Base-by-base conservation (phyloP, 2,113 vertebrate species). In the Rhodinocichla rosea region DNA sequence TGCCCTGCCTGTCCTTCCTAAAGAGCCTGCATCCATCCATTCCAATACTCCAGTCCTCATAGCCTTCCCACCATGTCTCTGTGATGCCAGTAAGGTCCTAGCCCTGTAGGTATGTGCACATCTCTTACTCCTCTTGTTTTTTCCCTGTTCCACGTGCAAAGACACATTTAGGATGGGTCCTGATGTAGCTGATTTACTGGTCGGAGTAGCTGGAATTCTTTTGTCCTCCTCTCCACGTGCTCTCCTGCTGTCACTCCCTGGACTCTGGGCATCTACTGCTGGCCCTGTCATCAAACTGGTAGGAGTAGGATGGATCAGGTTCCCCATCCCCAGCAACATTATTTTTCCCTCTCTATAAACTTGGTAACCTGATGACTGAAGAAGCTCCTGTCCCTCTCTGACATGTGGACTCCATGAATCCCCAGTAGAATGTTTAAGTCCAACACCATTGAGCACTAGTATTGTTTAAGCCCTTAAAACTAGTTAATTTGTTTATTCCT, bases 301-400 rank as follows among this genome's bases (percentile, higher is more conserved):
- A 63, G 24, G 49, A 57, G 10, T 11, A 42, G 24, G 24, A 27
- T 44, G 37, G 50, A 44, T 11, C 0, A 0, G 10, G 33, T 64
- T 76, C 12, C 17, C 21, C 28, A 40, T 3, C 2, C 7, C 12
- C 7, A 27, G 28, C 3, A 70, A 39, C 28, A 40, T 45, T 15
- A 20, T 15, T 59, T 57, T 83, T 13, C 22, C 40, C 6, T 50
- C 37, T 70, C 45, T 49, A 70, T 56, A 33, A 35, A 3, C 57
- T 45, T 82, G 33, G 15, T 28, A 77, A 52, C 10, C 17, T 26
- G 12, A 4, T 40, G 22, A 26, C 37, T 35, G 39, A 83, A 71
- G 57, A 59, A 53, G 13, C 11, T 71, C 15, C 59, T 52, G 15
- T 32, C 37, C 5, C 33, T 52, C 26, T 45, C 70, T 65, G 13